Evolutionary conservation across 2,888 invertebrate genomes (phyloP), one percentile per base, ranked within the genome.

Genomic region (Oxyscelio sp.): DNA sequence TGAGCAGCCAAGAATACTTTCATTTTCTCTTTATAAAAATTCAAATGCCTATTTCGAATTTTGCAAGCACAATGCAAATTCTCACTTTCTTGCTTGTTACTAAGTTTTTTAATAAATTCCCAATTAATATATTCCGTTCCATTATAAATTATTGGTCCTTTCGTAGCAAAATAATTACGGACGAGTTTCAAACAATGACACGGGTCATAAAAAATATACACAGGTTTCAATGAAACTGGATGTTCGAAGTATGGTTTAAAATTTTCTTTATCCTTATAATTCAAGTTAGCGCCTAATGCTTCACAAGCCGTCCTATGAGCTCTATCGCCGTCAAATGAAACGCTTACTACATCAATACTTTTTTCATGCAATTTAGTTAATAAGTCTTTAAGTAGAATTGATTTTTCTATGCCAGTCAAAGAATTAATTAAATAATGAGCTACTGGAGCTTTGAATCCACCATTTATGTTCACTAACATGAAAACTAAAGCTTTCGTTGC

Each of bases 21-120:
- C 88, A 89, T 89, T 81, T 89, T 89, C 63, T 90, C 87, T 13
- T 78, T 83, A 1, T 56, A 15, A 48, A 73, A 87, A 38, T 87
- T 50, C 0, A 89, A 59, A 54, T 89, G 87, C 27, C 84, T 38
- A 45, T 80, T 82, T 17, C 65, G 78, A 19, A 90, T 50, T 86
- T 90, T 90, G 19, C 77, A 87, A 13, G 84, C 87, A 21, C 85
- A 79, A 52, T 89, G 87, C 22, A 89, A 43, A 13, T 78, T 85
- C 82, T 89, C 86, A 22, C 65, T 54, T 27, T 88, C 54, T 83
- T 90, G 90, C 15, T 87, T 40, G 43, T 85, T 45, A 27, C 87
- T 84, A 17, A 89, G 65, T 52, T 85, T 22, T 73, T 84, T 58
- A 13, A 90, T 79, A 75, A 81, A 87, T 11, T 45, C 17, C 88